Conservation (phyloP, 2,113 vertebrate species). For the Oreocharis arfaki region DNA sequence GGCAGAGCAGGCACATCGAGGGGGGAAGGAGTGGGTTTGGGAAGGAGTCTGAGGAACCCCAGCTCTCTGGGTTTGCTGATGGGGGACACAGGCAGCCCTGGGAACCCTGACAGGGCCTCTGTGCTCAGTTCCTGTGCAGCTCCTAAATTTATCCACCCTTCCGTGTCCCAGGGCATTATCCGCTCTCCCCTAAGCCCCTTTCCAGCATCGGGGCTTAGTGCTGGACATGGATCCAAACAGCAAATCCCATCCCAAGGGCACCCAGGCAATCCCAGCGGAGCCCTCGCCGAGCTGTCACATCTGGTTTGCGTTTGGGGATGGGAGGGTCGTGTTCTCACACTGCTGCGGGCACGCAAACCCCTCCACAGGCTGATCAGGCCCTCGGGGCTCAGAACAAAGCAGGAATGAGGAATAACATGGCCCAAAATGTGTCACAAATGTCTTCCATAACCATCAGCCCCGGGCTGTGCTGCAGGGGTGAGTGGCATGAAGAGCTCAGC, state of each 20-base stretch:
- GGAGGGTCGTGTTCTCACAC: slow-evolving; percentile 36
- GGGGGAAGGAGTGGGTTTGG: neutral
- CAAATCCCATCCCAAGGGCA: neutral
- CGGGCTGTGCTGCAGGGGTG: fast-evolving
- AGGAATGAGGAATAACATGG: neutral
- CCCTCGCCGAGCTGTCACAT: neutral
- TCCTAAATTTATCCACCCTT: neutral
- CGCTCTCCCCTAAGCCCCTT: neutral
- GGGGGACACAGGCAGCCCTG: neutral
- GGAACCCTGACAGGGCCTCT: neutral
- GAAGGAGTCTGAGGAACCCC: neutral
- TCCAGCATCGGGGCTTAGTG: neutral
- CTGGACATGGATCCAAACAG: neutral
- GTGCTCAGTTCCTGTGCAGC: neutral
- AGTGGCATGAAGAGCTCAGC: fast-evolving
- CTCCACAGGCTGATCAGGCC: neutral
- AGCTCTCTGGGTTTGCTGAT: fast-evolving
- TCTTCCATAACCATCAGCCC: neutral
- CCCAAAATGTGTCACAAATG: neutral
- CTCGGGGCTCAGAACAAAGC: neutral
- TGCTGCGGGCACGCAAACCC: neutral
- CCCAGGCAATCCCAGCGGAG: neutral
- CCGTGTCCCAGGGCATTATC: neutral
- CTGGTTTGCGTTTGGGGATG: neutral
- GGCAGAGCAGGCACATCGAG: neutral